These are phyloP conservation scores for Drepanosiphum platanoidis DNA, from an alignment of 2,888 invertebrate species.

Conservation along the genomic window DNA sequence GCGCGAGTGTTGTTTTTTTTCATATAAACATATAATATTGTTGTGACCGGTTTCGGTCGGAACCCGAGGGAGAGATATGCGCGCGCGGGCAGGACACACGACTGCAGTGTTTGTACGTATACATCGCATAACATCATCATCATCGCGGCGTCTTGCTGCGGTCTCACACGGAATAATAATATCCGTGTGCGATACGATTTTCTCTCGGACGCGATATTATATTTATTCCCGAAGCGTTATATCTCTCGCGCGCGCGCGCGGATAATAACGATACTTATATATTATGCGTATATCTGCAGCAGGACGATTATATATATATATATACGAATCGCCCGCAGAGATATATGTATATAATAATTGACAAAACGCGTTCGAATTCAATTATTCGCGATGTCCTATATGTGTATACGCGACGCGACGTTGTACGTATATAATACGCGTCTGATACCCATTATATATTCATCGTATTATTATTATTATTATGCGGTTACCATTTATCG, in stretches of 20 bases:
- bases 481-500: too few species aligned
- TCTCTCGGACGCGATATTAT: background rate
- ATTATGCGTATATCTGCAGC: background rate
- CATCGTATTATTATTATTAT: too few species aligned
- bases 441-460: too few species aligned
- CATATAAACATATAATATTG: background rate
- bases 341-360: background rate
- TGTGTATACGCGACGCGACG: too few species aligned
- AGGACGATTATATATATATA: background rate
- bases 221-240: too few species aligned
- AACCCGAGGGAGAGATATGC: background rate
- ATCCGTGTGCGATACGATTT: background rate
- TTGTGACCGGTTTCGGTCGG: conserved; percentile 33
- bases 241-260: background rate
- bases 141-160: conserved; percentile 29
- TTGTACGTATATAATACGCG: too few species aligned
- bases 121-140: background rate
- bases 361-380: background rate
- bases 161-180: background rate
- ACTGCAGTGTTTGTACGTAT: background rate
- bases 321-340: background rate
- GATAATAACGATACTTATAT: background rate
- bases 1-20: background rate
- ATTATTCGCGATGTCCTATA: background rate
- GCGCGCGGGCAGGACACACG: background rate